These are phyloP conservation scores for Prunella fulvescens DNA, from an alignment of 2,113 vertebrate genomes.

Conservation along the genomic window DNA sequence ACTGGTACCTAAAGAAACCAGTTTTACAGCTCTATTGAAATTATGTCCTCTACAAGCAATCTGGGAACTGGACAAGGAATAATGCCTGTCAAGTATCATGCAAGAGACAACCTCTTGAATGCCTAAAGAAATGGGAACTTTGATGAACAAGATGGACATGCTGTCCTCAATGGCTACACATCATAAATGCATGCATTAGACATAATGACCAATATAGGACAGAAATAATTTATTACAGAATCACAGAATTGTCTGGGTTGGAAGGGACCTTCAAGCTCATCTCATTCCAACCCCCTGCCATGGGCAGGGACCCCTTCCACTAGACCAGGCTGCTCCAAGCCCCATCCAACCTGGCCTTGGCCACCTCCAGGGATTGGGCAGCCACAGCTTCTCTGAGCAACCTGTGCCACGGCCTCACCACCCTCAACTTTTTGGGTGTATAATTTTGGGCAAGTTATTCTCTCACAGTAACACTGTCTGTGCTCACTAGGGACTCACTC, in stretches of 20 bases:
- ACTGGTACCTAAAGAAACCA: background rate
- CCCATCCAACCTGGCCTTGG: background rate
- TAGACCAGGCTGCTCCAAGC: background rate
- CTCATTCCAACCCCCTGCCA: background rate
- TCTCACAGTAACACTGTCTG: rapidly evolving
- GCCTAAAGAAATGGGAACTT: background rate
- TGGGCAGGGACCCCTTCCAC: background rate
- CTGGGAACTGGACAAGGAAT: background rate
- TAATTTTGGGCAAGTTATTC: background rate
- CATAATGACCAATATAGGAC: background rate
- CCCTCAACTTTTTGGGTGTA: background rate
- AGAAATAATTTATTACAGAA: background rate
- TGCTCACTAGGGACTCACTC: background rate
- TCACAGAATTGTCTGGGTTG: background rate
- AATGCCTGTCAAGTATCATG: background rate
- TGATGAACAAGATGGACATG: background rate
- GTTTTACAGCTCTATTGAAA: background rate
- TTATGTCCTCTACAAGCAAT: background rate
- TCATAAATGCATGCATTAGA: background rate
- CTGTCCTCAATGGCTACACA: background rate
- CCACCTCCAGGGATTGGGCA: background rate
- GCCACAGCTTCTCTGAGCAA: background rate
- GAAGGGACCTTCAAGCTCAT: background rate
- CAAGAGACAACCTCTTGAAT: background rate
- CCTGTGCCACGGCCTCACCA: background rate